Evolutionary conservation across 1,140 invertebrate genomes (phyloP).

Genomic region (Meloidogyne chitwoodi): DNA sequence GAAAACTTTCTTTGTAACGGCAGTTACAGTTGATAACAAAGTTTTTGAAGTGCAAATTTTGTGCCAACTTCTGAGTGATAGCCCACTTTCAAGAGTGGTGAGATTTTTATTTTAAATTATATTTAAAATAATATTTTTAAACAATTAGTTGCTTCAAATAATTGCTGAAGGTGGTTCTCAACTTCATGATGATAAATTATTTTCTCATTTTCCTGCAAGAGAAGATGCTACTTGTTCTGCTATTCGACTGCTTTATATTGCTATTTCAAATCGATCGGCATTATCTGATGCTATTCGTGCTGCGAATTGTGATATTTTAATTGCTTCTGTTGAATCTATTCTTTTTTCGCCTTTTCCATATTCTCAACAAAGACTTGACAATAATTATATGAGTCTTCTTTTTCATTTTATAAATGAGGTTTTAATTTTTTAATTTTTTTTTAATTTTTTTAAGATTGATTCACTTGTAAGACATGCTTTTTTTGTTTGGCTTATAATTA

Average conservation of each 20-base stretch:
- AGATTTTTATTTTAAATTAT: not conserved
- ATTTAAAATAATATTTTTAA: not conserved
- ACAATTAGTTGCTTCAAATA: constrained; percentile 24
- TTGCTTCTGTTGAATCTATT: constrained; percentile 29
- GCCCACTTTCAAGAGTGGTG: constrained; percentile 24
- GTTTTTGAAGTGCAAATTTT: constrained; percentile 28
- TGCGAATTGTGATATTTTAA: constrained; percentile 24
- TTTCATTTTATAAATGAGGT: constrained; percentile 28
- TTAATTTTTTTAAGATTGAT: not conserved
- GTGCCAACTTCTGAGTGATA: constrained; percentile 29
- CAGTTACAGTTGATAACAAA: constrained; percentile 22
- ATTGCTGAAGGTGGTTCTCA: constrained; percentile 22
- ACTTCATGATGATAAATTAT: constrained; percentile 1
- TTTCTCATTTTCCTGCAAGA: constrained; percentile 11
- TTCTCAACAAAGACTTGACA: not conserved
- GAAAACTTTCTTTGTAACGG: constrained; percentile 31
- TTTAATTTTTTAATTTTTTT: constrained; percentile 10
- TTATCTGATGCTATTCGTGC: constrained; percentile 34
- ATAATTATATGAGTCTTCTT: constrained; percentile 19
- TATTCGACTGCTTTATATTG: constrained; percentile 29
- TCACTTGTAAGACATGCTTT: constrained; percentile 27
- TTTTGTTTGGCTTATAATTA: constrained; percentile 27
- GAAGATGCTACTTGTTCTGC: constrained; percentile 33
- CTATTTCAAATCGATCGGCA: constrained; percentile 21
- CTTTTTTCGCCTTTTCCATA: constrained; percentile 29